phyloP scores from a whole-genome alignment of 2,113 vertebrate species.

The Mesembrinibis cayennensis region DNA sequence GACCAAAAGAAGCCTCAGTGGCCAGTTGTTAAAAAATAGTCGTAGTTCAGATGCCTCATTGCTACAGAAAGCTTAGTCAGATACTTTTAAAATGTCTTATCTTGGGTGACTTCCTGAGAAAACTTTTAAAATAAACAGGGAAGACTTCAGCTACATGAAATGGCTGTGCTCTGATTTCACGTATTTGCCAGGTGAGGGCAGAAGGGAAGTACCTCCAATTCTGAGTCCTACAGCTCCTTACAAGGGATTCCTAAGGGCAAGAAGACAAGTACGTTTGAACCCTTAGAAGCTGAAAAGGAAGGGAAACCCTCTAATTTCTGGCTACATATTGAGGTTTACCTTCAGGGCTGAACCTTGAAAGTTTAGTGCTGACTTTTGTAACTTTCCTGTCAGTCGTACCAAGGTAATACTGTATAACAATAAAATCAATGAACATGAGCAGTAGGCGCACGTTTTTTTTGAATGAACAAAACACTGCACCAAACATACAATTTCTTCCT shows the following conservation, averaged over 20 bases:
- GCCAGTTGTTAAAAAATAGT: neutral
- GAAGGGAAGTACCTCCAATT: neutral
- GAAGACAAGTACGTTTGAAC: neutral
- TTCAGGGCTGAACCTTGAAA: neutral
- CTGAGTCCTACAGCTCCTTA: neutral
- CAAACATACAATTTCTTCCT: neutral
- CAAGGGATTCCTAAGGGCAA: neutral
- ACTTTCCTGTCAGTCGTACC: neutral
- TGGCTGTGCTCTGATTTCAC: neutral
- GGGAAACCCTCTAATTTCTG: neutral
- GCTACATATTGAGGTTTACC: neutral
- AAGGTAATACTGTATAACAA: neutral
- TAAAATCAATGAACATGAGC: neutral
- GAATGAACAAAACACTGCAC: neutral
- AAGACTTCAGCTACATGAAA: neutral
- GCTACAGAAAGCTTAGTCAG: neutral
- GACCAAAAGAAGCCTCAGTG: neutral
- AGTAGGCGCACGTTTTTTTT: neutral
- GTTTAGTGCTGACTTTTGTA: neutral
- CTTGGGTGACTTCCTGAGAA: neutral
- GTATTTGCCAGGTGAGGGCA: neutral
- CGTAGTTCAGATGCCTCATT: neutral
- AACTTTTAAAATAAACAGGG: neutral
- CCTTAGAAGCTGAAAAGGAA: neutral
- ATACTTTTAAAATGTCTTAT: neutral